A percentile compares a stretch with the other conserved stretches of the same genome.
These are phyloP conservation scores for Cotesia typhae DNA, from an alignment of 1,140 invertebrate genomes.

Conservation along the genomic window DNA sequence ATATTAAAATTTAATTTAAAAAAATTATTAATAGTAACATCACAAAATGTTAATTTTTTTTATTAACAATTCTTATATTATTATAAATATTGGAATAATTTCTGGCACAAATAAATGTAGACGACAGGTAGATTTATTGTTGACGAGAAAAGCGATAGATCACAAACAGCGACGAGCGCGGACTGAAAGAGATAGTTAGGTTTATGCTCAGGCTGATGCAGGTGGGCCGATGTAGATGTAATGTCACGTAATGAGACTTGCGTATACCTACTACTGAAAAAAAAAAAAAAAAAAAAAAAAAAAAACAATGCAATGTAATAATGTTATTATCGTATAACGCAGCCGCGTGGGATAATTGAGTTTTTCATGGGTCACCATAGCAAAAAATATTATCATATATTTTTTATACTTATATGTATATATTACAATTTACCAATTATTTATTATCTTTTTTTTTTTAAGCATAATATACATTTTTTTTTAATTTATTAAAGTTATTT, in stretches of 20 bases:
- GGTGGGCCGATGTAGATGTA: conserved; percentile 39
- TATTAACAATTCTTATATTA: no score
- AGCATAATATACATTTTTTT: no score
- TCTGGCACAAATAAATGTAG: no score
- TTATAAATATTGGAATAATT: no score
- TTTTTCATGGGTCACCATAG: conserved; percentile 45
- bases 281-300: no score
- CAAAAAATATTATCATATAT: conserved; percentile 19
- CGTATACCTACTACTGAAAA: conserved; percentile 37
- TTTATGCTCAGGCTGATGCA: conserved; percentile 47
- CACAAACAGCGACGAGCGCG: conserved; percentile 46
- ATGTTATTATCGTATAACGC: conserved; percentile 58
- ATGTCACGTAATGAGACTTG: conserved; percentile 57
- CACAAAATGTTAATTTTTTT: no score
- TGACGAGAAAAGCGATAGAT: conserved; percentile 37
- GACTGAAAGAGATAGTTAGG: conserved; percentile 56
- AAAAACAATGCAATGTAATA: conserved; percentile 47
- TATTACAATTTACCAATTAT: no score
- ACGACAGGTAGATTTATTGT: neutral
- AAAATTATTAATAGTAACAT: no score
- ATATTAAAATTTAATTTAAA: no score
- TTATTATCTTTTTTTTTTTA: no score
- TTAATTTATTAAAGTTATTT: no score
- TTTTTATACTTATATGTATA: no score
- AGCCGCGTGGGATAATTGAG: conserved; percentile 52